Evolutionary conservation across 2,888 invertebrate genomes (phyloP).

Genomic region (Myathropa florea): DNA sequence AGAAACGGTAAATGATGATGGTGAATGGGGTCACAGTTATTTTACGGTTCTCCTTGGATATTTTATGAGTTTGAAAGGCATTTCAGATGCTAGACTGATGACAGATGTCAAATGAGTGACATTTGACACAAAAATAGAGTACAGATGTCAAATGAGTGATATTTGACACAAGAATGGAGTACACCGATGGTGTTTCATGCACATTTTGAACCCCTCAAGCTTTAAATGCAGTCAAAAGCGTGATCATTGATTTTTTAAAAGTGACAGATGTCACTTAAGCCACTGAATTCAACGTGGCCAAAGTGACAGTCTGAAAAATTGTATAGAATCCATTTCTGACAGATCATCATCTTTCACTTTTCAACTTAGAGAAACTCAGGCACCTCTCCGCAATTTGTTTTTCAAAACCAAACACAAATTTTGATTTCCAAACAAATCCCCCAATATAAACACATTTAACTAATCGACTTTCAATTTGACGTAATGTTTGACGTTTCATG

Average conservation of each 20-base stretch:
- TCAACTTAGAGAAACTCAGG: too few relatives aligned
- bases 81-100: not conserved
- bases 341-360: not conserved
- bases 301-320: too few relatives aligned
- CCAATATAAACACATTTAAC: slow-evolving; percentile 20
- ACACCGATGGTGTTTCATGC: not conserved
- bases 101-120: not conserved
- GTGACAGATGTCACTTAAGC: too few relatives aligned
- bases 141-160: not conserved
- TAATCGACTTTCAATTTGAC: slow-evolving; percentile 42
- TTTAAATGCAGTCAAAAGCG: too few relatives aligned
- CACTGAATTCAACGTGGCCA: too few relatives aligned
- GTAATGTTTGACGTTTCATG: slow-evolving; percentile 54
- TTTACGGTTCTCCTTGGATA: not conserved
- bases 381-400: too few relatives aligned
- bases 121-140: not conserved
- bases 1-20: not conserved
- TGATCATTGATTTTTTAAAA: too few relatives aligned
- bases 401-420: not conserved
- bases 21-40: not conserved
- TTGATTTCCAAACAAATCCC: slow-evolving; percentile 28
- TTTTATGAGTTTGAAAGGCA: not conserved
- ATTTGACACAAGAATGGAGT: not conserved
- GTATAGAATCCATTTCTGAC: not conserved
- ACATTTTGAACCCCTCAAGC: too few relatives aligned